These are phyloP conservation scores for Eulemur mongoz DNA, from an alignment of 2,797 vertebrate genomes.

Conservation along the genomic window DNA sequence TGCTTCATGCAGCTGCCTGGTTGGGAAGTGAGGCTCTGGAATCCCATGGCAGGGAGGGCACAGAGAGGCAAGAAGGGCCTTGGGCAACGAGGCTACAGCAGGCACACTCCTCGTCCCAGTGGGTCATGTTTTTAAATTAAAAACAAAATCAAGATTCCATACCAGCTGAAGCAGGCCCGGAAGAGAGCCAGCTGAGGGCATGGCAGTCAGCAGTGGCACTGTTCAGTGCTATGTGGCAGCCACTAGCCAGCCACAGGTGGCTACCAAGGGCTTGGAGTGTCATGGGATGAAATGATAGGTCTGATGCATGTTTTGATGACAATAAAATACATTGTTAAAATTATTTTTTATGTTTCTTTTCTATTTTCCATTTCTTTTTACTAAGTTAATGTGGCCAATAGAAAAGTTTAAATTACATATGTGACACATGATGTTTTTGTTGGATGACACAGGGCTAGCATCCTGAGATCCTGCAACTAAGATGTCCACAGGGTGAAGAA, in stretches of 20 bases:
- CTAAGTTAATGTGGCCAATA: neutral
- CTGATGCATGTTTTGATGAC: neutral
- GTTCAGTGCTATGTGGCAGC: rapidly evolving
- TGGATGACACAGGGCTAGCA: neutral
- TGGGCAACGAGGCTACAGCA: neutral
- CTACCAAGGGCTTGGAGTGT: neutral
- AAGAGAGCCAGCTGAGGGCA: neutral
- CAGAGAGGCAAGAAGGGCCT: neutral
- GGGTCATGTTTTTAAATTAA: neutral
- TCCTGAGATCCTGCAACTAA: neutral
- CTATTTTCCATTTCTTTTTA: neutral
- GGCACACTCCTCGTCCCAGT: neutral
- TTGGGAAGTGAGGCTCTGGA: neutral
- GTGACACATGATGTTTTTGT: neutral
- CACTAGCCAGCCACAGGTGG: neutral
- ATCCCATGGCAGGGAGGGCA: neutral
- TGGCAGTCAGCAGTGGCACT: neutral
- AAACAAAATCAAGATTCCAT: constrained; percentile 19
- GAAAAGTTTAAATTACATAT: neutral
- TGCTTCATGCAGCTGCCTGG: neutral
- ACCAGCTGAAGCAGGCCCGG: neutral
- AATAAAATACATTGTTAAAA: neutral
- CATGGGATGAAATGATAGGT: neutral
- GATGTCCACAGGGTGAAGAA: neutral
- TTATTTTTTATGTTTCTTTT: neutral